Evolutionary conservation across 2,113 vertebrate species (phyloP), one percentile per base, ranked within the genome.

Genomic region (Menidia beryllina): DNA sequence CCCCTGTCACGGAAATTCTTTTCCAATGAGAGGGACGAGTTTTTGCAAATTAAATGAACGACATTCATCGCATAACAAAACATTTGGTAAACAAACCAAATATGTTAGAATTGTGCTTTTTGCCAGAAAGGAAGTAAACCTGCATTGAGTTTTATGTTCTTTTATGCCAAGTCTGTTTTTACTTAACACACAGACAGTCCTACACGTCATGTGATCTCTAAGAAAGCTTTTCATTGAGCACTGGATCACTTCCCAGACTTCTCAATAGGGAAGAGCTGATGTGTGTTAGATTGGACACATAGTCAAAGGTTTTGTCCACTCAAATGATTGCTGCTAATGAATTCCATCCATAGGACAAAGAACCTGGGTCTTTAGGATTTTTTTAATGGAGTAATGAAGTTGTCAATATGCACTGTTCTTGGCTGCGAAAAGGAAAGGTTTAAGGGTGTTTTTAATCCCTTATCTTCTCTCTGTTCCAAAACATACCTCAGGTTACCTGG

Each of bases 181-280:
- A 26, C 27, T 60, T 45, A 50, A 34, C 20, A 5, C 62, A 27
- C 68, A 62, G 52, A 7, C 57, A 25, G 55, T 9, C 55, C 43
- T 4, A 0, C 67, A 55, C 24, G 75, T 76, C 67, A 68, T 77
- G 75, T 85, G 83, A 86, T 84, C 68, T 69, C 64, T 70, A 59
- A 77, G 77, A 81, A 77, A 83, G 79, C 75, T 85, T 87, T 87
- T 90, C 84, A 84, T 81, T 87, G 77, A 85, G 82, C 77, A 52
- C 69, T 85, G 88, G 86, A 89, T 83, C 69, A n/a, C 63, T 86
- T 88, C 87, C 87, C 85, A 83, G 88, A 24, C 53, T 82, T 71
- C 73, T 81, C 64, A 74, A 60, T 76, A 49, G 67, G 76, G 60
- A 75, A 20, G 70, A 69, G 72, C 77, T 91, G 77, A 86, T 43